phyloP scores from a whole-genome alignment of 1,140 invertebrate species.

The Macrotrachela quadricornifera region DNA sequence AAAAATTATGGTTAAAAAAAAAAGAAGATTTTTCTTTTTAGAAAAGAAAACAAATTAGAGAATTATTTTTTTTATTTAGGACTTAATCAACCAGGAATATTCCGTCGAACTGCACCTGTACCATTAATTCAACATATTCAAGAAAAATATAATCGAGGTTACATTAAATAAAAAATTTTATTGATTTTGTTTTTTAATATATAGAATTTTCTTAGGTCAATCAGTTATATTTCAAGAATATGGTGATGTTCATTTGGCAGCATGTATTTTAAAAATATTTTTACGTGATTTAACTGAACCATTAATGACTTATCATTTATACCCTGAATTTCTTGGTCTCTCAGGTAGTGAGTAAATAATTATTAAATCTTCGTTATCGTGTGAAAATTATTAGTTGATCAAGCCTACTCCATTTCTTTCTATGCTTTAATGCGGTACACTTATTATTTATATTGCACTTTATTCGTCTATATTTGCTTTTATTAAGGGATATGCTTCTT shows the following conservation, averaged over 20 bases:
- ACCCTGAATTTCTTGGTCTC: conserved; percentile 74
- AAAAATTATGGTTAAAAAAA: conserved; percentile 39
- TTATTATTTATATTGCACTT: neutral
- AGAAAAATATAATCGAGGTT: conserved; percentile 57
- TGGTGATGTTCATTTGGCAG: conserved; percentile 66
- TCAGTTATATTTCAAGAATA: conserved; percentile 44
- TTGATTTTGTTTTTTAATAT: no score
- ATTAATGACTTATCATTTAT: conserved; percentile 72
- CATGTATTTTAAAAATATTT: conserved; percentile 79
- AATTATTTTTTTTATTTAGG: conserved; percentile 36
- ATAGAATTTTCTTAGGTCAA: conserved; percentile 13
- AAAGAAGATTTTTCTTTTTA: neutral
- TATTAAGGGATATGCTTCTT: neutral
- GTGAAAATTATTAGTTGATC: no score
- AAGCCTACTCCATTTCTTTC: conserved; percentile 5
- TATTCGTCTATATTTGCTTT: neutral
- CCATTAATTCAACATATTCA: conserved; percentile 59
- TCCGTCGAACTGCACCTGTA: conserved; percentile 66
- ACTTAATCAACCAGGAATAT: conserved; percentile 78
- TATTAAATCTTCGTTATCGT: neutral
- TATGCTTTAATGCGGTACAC: neutral
- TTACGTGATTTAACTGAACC: conserved; percentile 75
- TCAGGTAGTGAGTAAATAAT: conserved; percentile 32
- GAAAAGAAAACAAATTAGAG: neutral
- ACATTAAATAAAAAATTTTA: conserved; percentile 17